Evolutionary conservation across 2,888 invertebrate genomes (phyloP), one percentile per base, ranked within the genome.

Genomic region (Ormia ochracea): DNA sequence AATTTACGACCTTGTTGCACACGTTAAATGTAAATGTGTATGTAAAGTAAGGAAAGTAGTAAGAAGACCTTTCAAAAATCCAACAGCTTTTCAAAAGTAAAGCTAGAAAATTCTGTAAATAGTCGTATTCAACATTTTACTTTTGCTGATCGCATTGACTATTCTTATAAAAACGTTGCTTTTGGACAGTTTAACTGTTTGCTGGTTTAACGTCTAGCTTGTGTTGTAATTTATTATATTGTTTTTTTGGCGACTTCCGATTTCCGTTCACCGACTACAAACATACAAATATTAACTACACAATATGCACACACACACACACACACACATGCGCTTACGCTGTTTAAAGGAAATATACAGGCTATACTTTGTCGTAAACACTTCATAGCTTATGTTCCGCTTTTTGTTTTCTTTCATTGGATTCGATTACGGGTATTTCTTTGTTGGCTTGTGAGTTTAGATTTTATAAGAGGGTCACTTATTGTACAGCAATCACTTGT

Each of bases 161-260:
- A 17, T 50, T 26, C n/a, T 4, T 26, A 4, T 17, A 45, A 14
- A 17, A 19, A 7, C 36, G 10, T 19, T 48, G 10, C 6, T 54
- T 52, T 50, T 10, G 21, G 17, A 33, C 0, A 41, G 33, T 48
- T 33, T 17, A 23, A n/a, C 31, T 48, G 33, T 14, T 78, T 48
- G 26, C 26, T 43, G 61, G 31, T 43, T 19, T 72, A 76, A 61
- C 68, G 74, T 70, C 73, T 70, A 66, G 65, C 70, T 76, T 76
- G 80, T 76, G 61, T 80, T 80, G 75, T 82, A 81, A 82, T 82
- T 82, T 82, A 82, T 82, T 80, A 76, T 72, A 78, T 74, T 82
- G 81, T 81, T 83, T 83, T 83, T 82, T 82, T 78, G 82, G 83
- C 79, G 83, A 82, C 83, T 82, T 83, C 83, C 83, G 82, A 63